Conservation (phyloP, 2,113 vertebrate species). For the Aptenodytes forsteri region DNA sequence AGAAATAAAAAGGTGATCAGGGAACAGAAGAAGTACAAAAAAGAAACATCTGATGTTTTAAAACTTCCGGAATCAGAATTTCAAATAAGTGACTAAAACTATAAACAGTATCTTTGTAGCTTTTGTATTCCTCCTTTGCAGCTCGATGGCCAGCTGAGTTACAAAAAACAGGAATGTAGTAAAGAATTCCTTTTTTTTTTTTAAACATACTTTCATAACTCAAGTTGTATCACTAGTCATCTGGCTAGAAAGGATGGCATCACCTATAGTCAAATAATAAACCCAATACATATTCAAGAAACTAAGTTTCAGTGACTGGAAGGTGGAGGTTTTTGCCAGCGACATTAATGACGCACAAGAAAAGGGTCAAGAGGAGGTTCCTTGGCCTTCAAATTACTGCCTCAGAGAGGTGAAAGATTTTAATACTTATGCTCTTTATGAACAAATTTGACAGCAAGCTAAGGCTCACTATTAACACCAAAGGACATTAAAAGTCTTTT, state of each 20-base stretch:
- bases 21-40: not conserved
- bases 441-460: not conserved
- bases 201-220: not conserved
- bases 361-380: not conserved
- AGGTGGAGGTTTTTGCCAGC: rapidly evolving
- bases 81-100: not conserved
- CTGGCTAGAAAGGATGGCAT: not conserved
- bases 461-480: not conserved
- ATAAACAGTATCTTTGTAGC: not conserved
- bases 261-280: not conserved
- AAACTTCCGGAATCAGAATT: not conserved
- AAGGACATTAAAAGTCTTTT: not conserved
- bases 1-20: conserved; percentile 18
- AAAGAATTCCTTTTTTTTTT: not conserved
- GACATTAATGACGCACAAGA: not conserved
- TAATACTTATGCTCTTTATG: not conserved
- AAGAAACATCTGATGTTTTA: not conserved
- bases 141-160: not conserved
- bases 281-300: not conserved
- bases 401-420: not conserved
- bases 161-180: not conserved
- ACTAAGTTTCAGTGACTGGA: not conserved
- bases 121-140: not conserved
- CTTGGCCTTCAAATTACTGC: not conserved
- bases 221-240: not conserved